A percentile compares a stretch with the other conserved stretches of the same genome.
phyloP scores from a whole-genome alignment of 2,888 invertebrate species.

The Tinea semifulvella region DNA sequence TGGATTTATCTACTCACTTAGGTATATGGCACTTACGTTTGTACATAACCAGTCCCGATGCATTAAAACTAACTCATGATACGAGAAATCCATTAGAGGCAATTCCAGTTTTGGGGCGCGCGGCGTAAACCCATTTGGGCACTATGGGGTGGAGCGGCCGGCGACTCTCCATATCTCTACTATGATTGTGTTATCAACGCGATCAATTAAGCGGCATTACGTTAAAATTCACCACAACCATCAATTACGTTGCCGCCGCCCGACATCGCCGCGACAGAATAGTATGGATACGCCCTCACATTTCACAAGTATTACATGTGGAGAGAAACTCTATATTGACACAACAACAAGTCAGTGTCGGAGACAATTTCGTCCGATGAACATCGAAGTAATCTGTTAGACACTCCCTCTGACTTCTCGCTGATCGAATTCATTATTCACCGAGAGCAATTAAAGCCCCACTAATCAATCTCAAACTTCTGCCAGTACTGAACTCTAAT shows the following conservation, averaged over 20 bases:
- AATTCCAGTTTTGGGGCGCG: constrained; percentile 28
- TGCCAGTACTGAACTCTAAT: constrained; percentile 64
- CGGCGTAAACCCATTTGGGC: constrained; percentile 40
- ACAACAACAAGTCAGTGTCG: constrained; percentile 11
- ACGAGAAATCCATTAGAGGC: constrained; percentile 34
- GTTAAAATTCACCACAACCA: constrained; percentile 52
- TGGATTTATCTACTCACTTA: background rate
- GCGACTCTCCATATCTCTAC: constrained; percentile 35
- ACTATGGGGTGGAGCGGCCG: constrained; percentile 30
- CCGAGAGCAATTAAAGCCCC: constrained; percentile 63
- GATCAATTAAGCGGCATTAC: constrained; percentile 57
- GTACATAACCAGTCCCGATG: constrained; percentile 24
- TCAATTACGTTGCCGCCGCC: constrained; percentile 41
- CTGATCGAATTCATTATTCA: constrained; percentile 66
- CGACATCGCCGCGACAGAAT: constrained; percentile 18
- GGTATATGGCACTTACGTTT: background rate
- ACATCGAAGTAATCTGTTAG: constrained; percentile 44
- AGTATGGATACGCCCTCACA: background rate
- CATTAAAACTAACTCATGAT: constrained; percentile 32
- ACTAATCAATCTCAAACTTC: constrained; percentile 67
- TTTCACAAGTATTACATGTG: no score
- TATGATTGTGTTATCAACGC: constrained; percentile 47
- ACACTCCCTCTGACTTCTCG: constrained; percentile 45
- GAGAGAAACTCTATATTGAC: constrained; percentile 14
- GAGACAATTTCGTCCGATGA: constrained; percentile 22